Percentiles rank a stretch among this genome's conserved stretches.
Evolutionary conservation across 2,113 vertebrate genomes (phyloP).

Genomic region (Bostrychus sinensis): DNA sequence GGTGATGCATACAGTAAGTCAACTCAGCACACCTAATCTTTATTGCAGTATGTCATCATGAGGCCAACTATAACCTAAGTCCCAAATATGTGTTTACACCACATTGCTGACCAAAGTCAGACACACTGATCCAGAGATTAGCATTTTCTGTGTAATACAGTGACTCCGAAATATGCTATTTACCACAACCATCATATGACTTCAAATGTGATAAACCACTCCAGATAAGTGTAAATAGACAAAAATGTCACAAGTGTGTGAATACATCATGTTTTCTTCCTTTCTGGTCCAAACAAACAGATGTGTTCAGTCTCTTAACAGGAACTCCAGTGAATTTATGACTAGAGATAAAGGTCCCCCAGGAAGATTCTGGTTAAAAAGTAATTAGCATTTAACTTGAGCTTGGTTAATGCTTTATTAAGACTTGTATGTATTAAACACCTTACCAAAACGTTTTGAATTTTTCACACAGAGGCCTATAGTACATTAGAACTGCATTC

Average conservation of each 20-base stretch:
- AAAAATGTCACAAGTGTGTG: too few relatives aligned
- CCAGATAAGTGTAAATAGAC: background rate
- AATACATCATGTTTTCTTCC: too few relatives aligned
- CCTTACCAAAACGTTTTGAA: background rate
- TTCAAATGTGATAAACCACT: background rate
- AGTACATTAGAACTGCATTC: background rate
- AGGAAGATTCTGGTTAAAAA: background rate
- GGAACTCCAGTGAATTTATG: too few relatives aligned
- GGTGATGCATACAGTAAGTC: background rate
- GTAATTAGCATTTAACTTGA: background rate
- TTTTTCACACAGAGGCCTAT: background rate
- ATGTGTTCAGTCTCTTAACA: too few relatives aligned
- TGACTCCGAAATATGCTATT: conserved; percentile 32
- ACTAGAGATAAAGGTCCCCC: background rate
- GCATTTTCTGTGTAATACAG: conserved; percentile 4
- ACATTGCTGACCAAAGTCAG: conserved; percentile 20
- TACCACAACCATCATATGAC: background rate
- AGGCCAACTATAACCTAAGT: background rate
- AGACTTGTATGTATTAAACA: background rate
- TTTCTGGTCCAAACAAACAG: too few relatives aligned
- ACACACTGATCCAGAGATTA: conserved; percentile 54
- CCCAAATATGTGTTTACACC: conserved; percentile 46
- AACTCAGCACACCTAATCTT: conserved; percentile 23
- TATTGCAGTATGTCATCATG: background rate
- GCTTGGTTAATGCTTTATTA: background rate